phyloP scores from a whole-genome alignment of 2,888 invertebrate species.

The Torymus aiolomorphi region DNA sequence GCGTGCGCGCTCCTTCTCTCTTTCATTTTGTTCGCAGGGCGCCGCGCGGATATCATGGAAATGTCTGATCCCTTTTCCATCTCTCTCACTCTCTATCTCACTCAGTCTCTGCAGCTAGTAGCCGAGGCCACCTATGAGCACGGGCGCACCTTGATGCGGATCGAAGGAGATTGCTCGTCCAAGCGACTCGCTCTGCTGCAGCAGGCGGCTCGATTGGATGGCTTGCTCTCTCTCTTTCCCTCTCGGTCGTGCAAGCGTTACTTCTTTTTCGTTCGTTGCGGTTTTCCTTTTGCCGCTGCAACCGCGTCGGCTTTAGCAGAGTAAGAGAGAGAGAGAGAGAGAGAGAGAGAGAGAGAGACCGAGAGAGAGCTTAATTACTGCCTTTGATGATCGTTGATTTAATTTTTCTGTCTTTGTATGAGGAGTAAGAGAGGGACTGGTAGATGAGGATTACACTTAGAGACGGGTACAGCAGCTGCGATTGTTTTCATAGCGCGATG shows the following conservation, averaged over 20 bases:
- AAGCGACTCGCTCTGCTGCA: slow-evolving; percentile 22
- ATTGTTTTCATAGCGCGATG: too few relatives aligned
- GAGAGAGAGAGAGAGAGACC: slow-evolving; percentile 8
- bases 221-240: slow-evolving; percentile 15
- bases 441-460: too few relatives aligned
- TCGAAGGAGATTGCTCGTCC: slow-evolving; percentile 48
- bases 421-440: too few relatives aligned
- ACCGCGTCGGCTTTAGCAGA: background rate
- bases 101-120: background rate
- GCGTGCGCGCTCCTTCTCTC: background rate
- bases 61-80: slow-evolving; percentile 25
- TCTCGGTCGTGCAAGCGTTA: background rate
- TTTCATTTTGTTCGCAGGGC: slow-evolving; percentile 18
- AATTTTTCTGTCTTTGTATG: slow-evolving; percentile 33
- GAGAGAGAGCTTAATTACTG: slow-evolving; percentile 34
- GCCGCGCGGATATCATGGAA: slow-evolving; percentile 20
- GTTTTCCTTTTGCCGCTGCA: background rate
- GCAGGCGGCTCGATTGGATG: slow-evolving; percentile 43
- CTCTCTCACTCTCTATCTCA: background rate
- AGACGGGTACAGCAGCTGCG: too few relatives aligned
- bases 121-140: slow-evolving; percentile 12
- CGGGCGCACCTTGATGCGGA: slow-evolving; percentile 22
- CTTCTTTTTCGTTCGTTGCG: background rate
- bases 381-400: slow-evolving; percentile 39
- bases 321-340: background rate